Evolutionary conservation across 2,888 invertebrate species (phyloP), one percentile per base, ranked within the genome.

Genomic region (Xestia sexstrigata): DNA sequence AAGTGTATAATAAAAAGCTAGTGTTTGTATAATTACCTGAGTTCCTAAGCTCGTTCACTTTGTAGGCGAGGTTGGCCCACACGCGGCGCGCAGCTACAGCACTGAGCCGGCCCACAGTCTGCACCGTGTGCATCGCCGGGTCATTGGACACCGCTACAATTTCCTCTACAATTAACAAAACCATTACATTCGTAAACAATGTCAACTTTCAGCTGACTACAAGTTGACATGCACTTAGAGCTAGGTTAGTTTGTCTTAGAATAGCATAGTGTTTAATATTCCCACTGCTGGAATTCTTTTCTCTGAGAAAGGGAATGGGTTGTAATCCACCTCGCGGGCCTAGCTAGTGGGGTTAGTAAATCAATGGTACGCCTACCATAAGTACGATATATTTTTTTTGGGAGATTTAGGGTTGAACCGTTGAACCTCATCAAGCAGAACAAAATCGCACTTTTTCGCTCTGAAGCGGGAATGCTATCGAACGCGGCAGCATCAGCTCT

Each of bases 81-180:
- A 98, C 97, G 78, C 98, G 97, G 72, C 97, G 97, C 70, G 98
- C 97, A 23, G 98, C 97, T 93, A 98, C 98, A 77, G 98, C 97
- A 88, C 98, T 98, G 87, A 98, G 96, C 30, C 97, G 96, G 30
- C 98, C 98, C 78, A 98, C 97, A 0, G 98, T 98, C 95, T 98
- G 98, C 86, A 98, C 97, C 1, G 98, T 97, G 94, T 98, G 98
- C 84, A 98, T 92, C 30, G 98, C 97, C 74, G 98, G 98, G 94
- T 98, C 98, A 84, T 96, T 97, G 85, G 95, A 97, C 73, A 96
- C 96, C 70, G 97, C 91, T 88, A 97, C 97, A 89, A 98, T 96
- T 87, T 97, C 98, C n/a, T 78, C 95, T 98, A 92, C 62, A 58
- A 82, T 95, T 95, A 72, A 84, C 87, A 85, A 55, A 55, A 75